These are phyloP conservation scores for Halcyon chelicuti DNA, from an alignment of 2,797 vertebrate genomes.

Conservation along the genomic window DNA sequence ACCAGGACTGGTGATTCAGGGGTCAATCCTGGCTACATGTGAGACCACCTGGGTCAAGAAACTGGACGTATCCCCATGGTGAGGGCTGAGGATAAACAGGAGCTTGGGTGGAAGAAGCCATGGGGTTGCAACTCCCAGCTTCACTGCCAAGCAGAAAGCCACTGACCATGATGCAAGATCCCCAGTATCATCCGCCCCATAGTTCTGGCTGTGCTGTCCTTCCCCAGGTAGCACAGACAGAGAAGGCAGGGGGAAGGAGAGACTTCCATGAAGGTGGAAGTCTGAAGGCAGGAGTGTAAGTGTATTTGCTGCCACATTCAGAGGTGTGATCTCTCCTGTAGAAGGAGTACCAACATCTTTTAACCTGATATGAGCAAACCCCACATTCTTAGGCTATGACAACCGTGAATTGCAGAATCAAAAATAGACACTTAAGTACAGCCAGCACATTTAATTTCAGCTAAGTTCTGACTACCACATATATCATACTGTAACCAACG, in stretches of 20 bases:
- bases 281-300: neutral
- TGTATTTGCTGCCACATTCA: neutral
- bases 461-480: neutral
- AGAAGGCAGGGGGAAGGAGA: neutral
- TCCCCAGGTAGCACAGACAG: fast-evolving
- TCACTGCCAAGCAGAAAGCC: neutral
- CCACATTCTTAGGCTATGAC: neutral
- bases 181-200: fast-evolving
- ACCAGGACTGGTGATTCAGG: neutral
- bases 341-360: neutral
- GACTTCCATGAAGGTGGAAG: neutral
- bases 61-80: fast-evolving
- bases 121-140: fast-evolving
- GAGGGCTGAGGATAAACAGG: neutral
- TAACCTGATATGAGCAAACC: neutral
- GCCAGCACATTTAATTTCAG: neutral
- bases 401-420: neutral
- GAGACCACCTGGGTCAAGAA: neutral
- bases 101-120: neutral
- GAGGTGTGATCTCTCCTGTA: neutral
- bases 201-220: neutral
- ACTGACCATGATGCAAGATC: neutral
- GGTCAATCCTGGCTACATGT: neutral
- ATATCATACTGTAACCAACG: neutral
- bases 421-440: neutral